Conservation (phyloP, 2,113 vertebrate species). For the Nothoprocta pentlandii region DNA sequence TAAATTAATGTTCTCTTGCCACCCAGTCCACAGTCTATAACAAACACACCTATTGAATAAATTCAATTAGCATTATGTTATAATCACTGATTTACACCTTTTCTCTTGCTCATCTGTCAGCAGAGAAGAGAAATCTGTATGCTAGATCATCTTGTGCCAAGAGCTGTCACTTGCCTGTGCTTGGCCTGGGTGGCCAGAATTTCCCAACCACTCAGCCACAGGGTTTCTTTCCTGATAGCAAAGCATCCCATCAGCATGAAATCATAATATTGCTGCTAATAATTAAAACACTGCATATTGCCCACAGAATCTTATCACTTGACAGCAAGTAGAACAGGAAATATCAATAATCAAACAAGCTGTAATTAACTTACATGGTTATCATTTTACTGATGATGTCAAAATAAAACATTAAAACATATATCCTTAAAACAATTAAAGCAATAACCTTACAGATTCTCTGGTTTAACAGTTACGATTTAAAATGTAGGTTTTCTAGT, state of each 20-base stretch:
- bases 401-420: background rate
- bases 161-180: background rate
- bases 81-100: background rate
- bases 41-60: background rate
- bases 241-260: background rate
- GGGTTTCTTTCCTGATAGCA: background rate
- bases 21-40: background rate
- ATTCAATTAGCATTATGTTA: background rate
- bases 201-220: background rate
- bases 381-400: slow-evolving; percentile 4
- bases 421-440: too few species aligned
- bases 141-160: background rate
- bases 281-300: background rate
- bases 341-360: slow-evolving; percentile 7
- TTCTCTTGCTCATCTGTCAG: background rate
- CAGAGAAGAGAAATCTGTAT: background rate
- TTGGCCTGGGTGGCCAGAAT: background rate
- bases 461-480: background rate
- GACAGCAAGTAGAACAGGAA: slow-evolving; percentile 8
- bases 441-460: background rate
- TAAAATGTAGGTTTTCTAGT: background rate
- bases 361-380: background rate
- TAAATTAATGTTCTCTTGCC: background rate
- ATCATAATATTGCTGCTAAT: background rate
- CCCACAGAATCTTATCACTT: slow-evolving; percentile 10